Percentiles rank a stretch among this genome's conserved stretches.
Conservation (phyloP, 2,888 invertebrate species). For the Diarsia rubi region DNA sequence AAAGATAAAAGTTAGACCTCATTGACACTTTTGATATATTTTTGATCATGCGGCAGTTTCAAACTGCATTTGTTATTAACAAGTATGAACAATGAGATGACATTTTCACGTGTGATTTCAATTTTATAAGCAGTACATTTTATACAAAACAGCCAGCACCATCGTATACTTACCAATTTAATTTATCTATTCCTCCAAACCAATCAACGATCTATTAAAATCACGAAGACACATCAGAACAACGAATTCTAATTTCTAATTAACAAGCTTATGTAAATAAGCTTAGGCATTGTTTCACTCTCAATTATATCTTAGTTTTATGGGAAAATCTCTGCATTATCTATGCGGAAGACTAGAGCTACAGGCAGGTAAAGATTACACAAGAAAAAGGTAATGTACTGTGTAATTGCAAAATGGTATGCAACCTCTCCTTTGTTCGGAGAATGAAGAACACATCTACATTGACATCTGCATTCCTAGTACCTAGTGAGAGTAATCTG, state of each 20-base stretch:
- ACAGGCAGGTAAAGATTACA: slow-evolving; percentile 30
- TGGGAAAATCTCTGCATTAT: slow-evolving; percentile 65
- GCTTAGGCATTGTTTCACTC: slow-evolving; percentile 42
- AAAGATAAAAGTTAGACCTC: neutral
- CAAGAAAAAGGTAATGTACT: slow-evolving; percentile 51
- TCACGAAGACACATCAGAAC: slow-evolving; percentile 27
- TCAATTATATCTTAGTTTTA: slow-evolving; percentile 55
- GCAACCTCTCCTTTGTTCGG: slow-evolving; percentile 31
- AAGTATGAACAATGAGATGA: neutral
- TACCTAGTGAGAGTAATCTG: neutral
- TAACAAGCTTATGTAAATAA: slow-evolving; percentile 50
- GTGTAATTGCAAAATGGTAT: slow-evolving; percentile 39
- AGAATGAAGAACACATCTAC: slow-evolving; percentile 1
- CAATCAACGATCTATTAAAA: slow-evolving; percentile 30
- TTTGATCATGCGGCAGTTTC: too few species aligned
- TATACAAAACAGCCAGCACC: neutral
- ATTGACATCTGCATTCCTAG: slow-evolving; percentile 6
- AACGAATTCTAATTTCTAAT: slow-evolving; percentile 41
- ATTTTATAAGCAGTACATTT: too few species aligned
- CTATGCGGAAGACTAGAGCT: slow-evolving; percentile 57
- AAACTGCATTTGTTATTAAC: neutral
- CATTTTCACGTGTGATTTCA: neutral
- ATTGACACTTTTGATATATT: neutral
- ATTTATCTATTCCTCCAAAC: slow-evolving; percentile 6
- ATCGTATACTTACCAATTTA: neutral